These are phyloP conservation scores for Thyatira batis DNA, from an alignment of 2,888 invertebrate genomes.

Conservation along the genomic window DNA sequence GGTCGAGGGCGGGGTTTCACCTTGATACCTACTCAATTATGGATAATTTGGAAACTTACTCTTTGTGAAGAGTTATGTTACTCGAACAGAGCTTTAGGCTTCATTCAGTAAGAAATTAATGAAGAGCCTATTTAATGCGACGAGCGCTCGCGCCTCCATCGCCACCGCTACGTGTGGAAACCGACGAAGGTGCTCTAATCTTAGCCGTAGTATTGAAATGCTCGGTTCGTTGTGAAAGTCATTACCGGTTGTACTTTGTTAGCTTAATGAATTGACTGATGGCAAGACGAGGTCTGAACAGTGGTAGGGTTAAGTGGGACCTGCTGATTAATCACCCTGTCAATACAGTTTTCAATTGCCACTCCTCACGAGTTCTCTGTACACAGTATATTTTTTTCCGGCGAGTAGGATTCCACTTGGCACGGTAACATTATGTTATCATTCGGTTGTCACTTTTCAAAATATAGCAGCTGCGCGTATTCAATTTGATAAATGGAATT, in stretches of 20 bases:
- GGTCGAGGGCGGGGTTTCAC: conserved; percentile 49
- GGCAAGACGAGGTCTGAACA: conserved; percentile 74
- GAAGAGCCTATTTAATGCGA: conserved; percentile 3
- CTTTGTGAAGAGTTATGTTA: conserved; percentile 29
- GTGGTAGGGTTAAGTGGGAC: conserved; percentile 79
- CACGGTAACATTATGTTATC: conserved; percentile 30
- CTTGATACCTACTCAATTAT: conserved; percentile 45
- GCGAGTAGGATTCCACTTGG: conserved; percentile 28
- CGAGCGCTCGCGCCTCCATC: conserved; percentile 15
- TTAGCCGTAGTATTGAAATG: conserved; percentile 54
- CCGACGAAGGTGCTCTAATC: conserved; percentile 45
- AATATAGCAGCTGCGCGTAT: conserved; percentile 34
- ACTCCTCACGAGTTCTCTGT: conserved; percentile 71
- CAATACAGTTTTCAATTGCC: conserved; percentile 76
- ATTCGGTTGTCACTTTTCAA: conserved; percentile 25
- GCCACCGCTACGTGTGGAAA: conserved; percentile 20
- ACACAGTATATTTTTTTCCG: conserved; percentile 54
- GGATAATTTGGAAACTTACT: conserved; percentile 46
- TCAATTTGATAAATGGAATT: conserved; percentile 43
- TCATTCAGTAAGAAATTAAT: conserved; percentile 21
- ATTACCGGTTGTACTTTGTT: conserved; percentile 79
- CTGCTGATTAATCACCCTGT: conserved; percentile 80
- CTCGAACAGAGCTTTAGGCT: conserved; percentile 12
- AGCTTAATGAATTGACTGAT: conserved; percentile 82
- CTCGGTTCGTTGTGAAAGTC: conserved; percentile 69